Percentiles rank a stretch among this genome's conserved stretches.
Evolutionary conservation across 2,888 invertebrate species (phyloP).

Genomic region (Lasius platythorax): DNA sequence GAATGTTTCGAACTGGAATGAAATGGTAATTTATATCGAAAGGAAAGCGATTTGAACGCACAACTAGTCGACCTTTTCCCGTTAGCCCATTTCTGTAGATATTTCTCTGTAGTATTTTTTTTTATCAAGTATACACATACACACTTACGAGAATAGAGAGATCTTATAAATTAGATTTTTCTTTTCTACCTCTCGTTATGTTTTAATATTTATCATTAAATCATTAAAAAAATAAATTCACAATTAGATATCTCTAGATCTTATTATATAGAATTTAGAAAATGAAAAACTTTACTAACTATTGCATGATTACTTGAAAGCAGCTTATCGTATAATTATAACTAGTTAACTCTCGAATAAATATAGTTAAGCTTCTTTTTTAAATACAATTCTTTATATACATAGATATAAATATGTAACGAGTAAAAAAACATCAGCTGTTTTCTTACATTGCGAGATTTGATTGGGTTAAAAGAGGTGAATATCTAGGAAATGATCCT

Average conservation of each 20-base stretch:
- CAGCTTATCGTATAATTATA: constrained; percentile 6
- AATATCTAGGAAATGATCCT: background rate
- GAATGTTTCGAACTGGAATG: constrained; percentile 34
- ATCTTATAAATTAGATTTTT: background rate
- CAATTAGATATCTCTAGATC: background rate
- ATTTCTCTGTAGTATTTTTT: background rate
- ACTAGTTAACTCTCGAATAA: background rate
- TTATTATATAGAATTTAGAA: background rate
- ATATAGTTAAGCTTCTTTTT: constrained; percentile 2
- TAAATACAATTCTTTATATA: background rate
- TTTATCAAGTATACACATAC: background rate
- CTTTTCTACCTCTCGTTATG: background rate
- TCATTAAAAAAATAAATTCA: background rate
- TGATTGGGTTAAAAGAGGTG: background rate
- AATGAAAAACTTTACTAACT: background rate
- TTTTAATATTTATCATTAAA: background rate
- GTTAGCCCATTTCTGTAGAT: background rate
- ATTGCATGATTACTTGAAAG: constrained; percentile 9
- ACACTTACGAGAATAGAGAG: background rate
- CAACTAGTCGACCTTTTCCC: background rate
- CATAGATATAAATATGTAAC: background rate
- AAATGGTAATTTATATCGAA: constrained; percentile 48
- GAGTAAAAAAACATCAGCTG: background rate
- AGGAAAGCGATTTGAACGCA: constrained; percentile 20
- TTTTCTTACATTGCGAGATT: background rate